Conservation (phyloP, 2,113 vertebrate genomes). For the Panurus biarmicus region DNA sequence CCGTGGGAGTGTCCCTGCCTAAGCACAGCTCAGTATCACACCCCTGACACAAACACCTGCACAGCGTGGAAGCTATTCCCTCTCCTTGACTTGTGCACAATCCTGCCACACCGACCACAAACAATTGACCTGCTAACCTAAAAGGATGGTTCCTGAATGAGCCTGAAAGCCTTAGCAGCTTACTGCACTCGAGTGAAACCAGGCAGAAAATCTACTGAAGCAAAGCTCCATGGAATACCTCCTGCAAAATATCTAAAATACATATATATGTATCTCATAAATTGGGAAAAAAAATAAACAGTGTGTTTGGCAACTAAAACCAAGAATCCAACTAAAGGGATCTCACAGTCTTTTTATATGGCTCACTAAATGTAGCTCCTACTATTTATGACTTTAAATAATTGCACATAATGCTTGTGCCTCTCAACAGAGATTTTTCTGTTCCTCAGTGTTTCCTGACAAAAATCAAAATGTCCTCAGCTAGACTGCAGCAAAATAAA, state of each 20-base stretch:
- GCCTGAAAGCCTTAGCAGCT: neutral
- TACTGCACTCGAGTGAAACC: neutral
- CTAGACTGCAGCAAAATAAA: neutral
- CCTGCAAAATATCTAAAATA: neutral
- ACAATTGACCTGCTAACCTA: neutral
- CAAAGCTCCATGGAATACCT: neutral
- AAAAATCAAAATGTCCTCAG: neutral
- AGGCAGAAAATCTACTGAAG: neutral
- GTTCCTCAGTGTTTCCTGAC: neutral
- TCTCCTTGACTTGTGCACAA: neutral
- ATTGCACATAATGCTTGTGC: neutral
- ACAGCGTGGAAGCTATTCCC: accelerated
- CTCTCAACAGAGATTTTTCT: neutral
- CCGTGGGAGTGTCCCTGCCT: accelerated
- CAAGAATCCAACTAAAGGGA: neutral
- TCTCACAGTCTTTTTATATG: neutral
- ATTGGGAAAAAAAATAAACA: neutral
- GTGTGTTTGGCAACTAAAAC: neutral
- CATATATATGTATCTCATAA: neutral
- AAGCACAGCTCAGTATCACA: neutral
- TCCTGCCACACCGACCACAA: neutral
- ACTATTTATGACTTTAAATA: neutral
- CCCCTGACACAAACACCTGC: neutral
- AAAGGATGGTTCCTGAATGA: neutral
- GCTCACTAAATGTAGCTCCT: neutral